Percentiles rank a stretch among this genome's conserved stretches.
Conservation (phyloP, 2,888 invertebrate genomes). For the Tetrapedia diversipes region DNA sequence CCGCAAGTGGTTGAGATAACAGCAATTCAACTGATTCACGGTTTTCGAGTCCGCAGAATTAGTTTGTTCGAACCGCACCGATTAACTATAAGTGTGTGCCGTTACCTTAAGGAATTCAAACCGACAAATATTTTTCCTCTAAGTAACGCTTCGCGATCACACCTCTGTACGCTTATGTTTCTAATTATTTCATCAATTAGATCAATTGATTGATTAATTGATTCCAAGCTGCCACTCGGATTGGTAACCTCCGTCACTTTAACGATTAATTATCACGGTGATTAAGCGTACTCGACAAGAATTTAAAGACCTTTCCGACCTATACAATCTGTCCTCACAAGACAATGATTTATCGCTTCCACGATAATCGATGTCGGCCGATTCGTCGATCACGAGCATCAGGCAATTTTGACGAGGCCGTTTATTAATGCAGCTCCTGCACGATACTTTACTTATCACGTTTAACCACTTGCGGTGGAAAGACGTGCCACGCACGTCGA, state of each 20-base stretch:
- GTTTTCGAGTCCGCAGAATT: background rate
- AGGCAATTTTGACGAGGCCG: background rate
- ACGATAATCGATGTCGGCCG: background rate
- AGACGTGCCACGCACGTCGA: too few relatives aligned
- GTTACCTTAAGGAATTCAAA: too few relatives aligned
- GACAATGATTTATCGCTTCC: conserved; percentile 25
- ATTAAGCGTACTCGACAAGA: background rate
- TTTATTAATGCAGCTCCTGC: conserved; percentile 25
- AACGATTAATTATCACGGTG: conserved; percentile 12
- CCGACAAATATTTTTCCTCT: too few relatives aligned
- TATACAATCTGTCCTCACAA: background rate
- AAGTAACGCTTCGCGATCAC: background rate
- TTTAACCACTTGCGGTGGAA: too few relatives aligned
- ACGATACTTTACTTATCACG: conserved; percentile 21
- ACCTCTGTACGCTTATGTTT: background rate
- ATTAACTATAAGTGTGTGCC: too few relatives aligned
- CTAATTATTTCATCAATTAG: background rate
- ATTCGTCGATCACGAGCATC: conserved; percentile 20
- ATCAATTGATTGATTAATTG: background rate
- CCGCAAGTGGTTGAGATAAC: too few relatives aligned
- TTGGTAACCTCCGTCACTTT: background rate
- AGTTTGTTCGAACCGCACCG: background rate
- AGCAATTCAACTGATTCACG: conserved; percentile 22
- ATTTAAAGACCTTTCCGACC: conserved; percentile 9
- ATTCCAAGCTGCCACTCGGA: conserved; percentile 11